A percentile compares a stretch with the other conserved stretches of the same genome.
Evolutionary conservation across 1,140 invertebrate genomes (phyloP).

Genomic region (Dermatophagoides farinae): DNA sequence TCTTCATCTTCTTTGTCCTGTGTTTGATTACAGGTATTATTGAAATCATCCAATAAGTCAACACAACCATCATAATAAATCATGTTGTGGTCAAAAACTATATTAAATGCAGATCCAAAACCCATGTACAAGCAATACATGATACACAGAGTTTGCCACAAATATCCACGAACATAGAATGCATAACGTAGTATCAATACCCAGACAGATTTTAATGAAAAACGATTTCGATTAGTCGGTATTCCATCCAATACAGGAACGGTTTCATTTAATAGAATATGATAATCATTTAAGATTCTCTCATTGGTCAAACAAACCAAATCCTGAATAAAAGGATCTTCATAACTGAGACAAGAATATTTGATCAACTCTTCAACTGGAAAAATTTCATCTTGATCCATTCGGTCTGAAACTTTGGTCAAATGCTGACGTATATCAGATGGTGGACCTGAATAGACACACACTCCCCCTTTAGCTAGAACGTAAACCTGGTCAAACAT

Average conservation of each 20-base stretch:
- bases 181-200: background rate
- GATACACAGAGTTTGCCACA: background rate
- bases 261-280: background rate
- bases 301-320: background rate
- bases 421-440: background rate
- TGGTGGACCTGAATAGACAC: background rate
- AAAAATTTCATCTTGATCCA: background rate
- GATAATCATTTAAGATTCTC: background rate
- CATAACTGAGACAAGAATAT: background rate
- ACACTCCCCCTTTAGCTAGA: background rate
- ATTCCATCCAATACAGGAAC: background rate
- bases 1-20: background rate
- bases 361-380: background rate
- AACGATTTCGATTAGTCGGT: background rate
- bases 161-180: too few species aligned
- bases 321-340: background rate
- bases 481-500: constrained; percentile 10
- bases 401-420: background rate
- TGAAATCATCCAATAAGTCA: background rate
- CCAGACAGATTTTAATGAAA: background rate
- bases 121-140: constrained; percentile 13
- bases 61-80: background rate
- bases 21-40: background rate
- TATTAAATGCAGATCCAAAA: constrained; percentile 13
- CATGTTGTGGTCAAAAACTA: background rate